Evolutionary conservation across 2,797 vertebrate genomes (phyloP).

Genomic region (Vultur gryphus): DNA sequence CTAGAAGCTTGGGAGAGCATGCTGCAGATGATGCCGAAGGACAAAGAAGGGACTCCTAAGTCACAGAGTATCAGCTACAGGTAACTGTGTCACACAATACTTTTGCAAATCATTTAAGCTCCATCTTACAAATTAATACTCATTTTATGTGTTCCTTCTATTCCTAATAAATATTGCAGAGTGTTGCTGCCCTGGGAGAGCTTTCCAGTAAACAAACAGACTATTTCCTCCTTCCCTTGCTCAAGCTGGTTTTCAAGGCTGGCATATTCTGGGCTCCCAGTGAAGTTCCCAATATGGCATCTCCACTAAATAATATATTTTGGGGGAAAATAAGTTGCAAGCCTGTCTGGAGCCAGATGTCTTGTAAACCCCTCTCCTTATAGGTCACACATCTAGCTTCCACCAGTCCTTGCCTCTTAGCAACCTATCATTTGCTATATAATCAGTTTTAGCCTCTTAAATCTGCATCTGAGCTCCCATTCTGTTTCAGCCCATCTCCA

Average conservation of each 20-base stretch:
- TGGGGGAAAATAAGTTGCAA: neutral
- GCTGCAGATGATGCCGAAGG: neutral
- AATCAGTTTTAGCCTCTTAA: neutral
- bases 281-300: neutral
- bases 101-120: neutral
- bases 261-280: neutral
- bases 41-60: neutral
- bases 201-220: conserved; percentile 25
- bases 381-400: neutral
- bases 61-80: neutral
- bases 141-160: neutral
- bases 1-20: neutral
- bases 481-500: neutral
- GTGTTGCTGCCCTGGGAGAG: neutral
- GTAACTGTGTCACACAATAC: neutral
- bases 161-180: conserved; percentile 25
- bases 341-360: neutral
- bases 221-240: neutral
- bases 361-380: neutral
- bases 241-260: neutral
- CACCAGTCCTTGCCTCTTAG: neutral
- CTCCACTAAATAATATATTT: neutral
- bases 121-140: neutral
- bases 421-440: neutral
- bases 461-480: neutral